Evolutionary conservation across 2,888 invertebrate species (phyloP).

Genomic region (Capitulum mitella): DNA sequence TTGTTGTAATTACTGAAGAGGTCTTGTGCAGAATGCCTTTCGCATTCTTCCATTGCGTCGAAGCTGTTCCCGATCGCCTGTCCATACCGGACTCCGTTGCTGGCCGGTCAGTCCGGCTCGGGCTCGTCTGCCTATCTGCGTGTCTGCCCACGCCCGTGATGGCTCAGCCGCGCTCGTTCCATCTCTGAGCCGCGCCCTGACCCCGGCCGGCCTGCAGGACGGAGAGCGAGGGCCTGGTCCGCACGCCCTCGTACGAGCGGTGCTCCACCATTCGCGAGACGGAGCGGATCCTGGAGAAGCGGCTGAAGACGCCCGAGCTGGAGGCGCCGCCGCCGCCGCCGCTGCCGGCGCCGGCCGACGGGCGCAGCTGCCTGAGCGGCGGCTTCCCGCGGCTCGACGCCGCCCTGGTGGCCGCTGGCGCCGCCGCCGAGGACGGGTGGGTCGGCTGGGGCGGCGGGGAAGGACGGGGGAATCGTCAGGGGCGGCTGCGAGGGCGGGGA

Average conservation of each 20-base stretch:
- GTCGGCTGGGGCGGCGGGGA: too few relatives aligned
- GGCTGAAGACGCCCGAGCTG: constrained; percentile 64
- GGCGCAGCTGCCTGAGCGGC: constrained; percentile 42
- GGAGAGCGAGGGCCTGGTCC: constrained; percentile 58
- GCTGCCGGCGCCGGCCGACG: constrained; percentile 50
- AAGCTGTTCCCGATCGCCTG: too few relatives aligned
- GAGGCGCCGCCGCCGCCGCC: constrained; percentile 74
- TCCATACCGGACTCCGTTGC: too few relatives aligned
- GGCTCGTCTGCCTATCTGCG: too few relatives aligned
- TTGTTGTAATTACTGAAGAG: too few relatives aligned
- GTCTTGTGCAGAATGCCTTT: too few relatives aligned
- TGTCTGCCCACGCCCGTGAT: too few relatives aligned
- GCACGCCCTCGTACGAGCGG: constrained; percentile 65
- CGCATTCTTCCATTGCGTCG: too few relatives aligned
- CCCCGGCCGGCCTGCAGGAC: constrained; percentile 35
- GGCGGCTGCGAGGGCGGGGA: too few relatives aligned
- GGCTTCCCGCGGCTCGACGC: constrained; percentile 79
- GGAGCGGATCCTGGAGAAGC: constrained; percentile 56
- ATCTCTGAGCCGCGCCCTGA: neutral
- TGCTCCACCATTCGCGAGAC: constrained; percentile 60
- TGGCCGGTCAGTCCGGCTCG: too few relatives aligned
- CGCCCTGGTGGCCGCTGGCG: constrained; percentile 55
- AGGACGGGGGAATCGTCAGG: too few relatives aligned
- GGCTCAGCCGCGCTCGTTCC: too few relatives aligned
- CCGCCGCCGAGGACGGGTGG: neutral